Evolutionary conservation across 1,140 invertebrate species (phyloP), one percentile per base, ranked within the genome.

Genomic region (Microplitis demolitor): DNA sequence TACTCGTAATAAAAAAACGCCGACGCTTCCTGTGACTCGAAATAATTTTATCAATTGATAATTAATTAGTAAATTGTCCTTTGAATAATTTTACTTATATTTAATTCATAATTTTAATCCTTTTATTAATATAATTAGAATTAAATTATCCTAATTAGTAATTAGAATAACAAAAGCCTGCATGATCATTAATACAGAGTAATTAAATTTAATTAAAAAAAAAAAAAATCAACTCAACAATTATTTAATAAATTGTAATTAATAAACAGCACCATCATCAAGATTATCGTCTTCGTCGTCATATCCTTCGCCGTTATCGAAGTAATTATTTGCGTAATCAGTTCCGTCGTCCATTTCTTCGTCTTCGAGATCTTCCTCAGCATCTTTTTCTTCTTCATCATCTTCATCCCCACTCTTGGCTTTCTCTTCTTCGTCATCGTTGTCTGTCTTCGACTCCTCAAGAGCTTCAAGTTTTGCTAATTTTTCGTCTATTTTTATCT

Each of bases 281-380:
- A 93, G 82, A 82, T 94, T 94, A 79, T 96, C 94, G 82, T 96
- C 94, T 78, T 96, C 94, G 77, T 96, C 94, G 78, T 95, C 91
- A 84, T 94, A 95, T 34, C 89, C 90, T 86, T 96, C 95, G 13
- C 95, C 95, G 87, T 96, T 95, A 83, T 96, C 94, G 84, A 96
- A 96, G 80, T 95, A 95, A 81, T 91, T 93, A 78, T 93, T 92
- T 3, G 90, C 91, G 85, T 95, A 95, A 84, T 93, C 92, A n/a
- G 92, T 93, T 24, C 91, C 92, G 74, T 92, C 90, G 76, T 92
- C 91, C 90, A 92, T 91, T 79, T 92, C 91, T 74, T 91, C 90
- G 73, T 92, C 91, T 31, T 85, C 88, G 1, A 89, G 87, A 14
- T 89, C 86, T 16, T 87, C 83, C 0, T 79, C 83, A 37, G 82